Base-by-base conservation (phyloP, 2,888 invertebrate genomes). In the Harmothoe impar region DNA sequence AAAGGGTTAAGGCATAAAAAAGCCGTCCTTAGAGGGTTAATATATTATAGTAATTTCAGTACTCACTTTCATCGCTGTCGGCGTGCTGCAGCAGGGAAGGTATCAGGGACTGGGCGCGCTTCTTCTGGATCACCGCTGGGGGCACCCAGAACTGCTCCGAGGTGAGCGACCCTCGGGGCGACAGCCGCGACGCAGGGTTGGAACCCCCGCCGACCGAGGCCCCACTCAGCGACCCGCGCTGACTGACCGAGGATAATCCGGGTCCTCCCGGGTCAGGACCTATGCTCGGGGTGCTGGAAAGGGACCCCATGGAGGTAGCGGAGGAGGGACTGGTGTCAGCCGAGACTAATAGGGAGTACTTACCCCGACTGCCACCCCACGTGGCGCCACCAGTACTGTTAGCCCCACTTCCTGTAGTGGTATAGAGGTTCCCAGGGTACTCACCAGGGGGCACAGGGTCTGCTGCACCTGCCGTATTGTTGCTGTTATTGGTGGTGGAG, bases 121-220 rank as follows among this genome's bases (percentile, higher is more conserved):
- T 95, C 84, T 94, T 92, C 85, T 94, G 94, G 25, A 94, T 56
- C 20, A 95, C 94, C 23, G 93, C 94, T 25, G 95, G 94, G 12
- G 95, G 95, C 0, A 95, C 95, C 95, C 95, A 95, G 91, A 95
- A 95, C 90, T 94, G 94, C 88, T 94, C 94, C 54, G 54, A 15
- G 0, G 52, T 86, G 7, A 86, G 25, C 0, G 86, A 86, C 1
- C 54, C 54, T 1, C 86, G 52, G 5, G 86, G 86, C 29, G 86
- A 86, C 29, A 86, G 7, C 17, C 84, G 52, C 12, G 54, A 54
- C n/a, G 56, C 23, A 5, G 62, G 56, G 31, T 29, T 29, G 0
- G 85, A 85, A 1, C 43, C 23, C n/a, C 29, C 56, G n/a, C n/a
- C n/a, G n/a, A 25, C 89, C 15, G 29, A 20, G 3, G 17, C 89